phyloP scores from a whole-genome alignment of 1,140 invertebrate genomes.

The Pollicipes pollicipes region DNA sequence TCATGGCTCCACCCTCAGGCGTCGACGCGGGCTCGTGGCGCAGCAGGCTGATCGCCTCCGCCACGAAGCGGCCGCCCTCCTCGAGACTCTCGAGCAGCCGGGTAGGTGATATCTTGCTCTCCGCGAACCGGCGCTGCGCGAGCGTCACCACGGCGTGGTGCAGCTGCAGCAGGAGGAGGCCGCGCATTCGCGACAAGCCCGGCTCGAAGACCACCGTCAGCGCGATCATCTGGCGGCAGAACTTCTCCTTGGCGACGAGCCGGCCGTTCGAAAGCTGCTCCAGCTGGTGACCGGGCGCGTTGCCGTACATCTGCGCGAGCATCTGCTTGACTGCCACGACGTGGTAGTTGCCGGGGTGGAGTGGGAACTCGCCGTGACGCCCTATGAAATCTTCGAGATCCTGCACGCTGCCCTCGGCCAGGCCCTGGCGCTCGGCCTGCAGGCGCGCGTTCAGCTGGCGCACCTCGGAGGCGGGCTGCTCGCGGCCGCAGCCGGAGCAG shows the following conservation, averaged over 20 bases:
- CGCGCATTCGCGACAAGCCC: neutral
- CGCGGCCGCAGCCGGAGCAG: conserved; percentile 7
- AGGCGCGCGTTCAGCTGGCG: neutral
- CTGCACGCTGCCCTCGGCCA: neutral
- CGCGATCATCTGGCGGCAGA: neutral
- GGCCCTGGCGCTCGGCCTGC: neutral
- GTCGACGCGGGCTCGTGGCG: conserved; percentile 3
- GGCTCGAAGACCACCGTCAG: neutral
- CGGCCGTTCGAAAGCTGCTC: neutral
- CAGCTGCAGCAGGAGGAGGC: neutral
- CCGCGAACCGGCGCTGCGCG: neutral
- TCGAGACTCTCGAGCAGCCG: neutral
- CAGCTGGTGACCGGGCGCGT: neutral
- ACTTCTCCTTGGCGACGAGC: neutral
- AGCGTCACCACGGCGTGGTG: neutral
- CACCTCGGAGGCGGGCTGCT: neutral
- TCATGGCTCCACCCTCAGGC: conserved; percentile 17
- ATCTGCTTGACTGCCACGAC: neutral
- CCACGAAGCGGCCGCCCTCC: neutral
- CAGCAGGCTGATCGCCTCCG: conserved; percentile 5
- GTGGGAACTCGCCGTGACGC: neutral
- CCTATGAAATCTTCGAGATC: neutral
- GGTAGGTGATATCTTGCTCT: neutral
- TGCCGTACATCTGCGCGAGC: neutral
- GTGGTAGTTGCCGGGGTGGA: neutral